phyloP scores from a whole-genome alignment of 2,113 vertebrate genomes.

The Micronycteris hirsuta region DNA sequence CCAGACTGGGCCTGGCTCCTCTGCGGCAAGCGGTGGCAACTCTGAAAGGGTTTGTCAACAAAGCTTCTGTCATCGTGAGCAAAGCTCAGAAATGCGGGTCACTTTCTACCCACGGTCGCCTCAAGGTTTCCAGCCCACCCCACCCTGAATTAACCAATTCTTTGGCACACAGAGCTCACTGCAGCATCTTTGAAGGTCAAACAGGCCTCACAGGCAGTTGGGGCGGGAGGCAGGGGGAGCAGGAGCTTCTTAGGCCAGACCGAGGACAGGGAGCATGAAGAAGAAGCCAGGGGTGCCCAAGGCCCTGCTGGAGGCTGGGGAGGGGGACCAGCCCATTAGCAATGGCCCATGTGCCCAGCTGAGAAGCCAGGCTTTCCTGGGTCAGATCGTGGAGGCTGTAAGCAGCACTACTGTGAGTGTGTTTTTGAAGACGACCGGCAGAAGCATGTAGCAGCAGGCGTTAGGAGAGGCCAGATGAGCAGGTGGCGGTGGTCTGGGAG shows the following conservation, averaged over 20 bases:
- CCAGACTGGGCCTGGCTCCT: background rate
- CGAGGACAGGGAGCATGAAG: rapidly evolving
- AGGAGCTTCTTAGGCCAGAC: background rate
- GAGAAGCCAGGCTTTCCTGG: background rate
- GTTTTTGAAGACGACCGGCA: too few species aligned
- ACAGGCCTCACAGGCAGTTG: background rate
- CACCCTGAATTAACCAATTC: background rate
- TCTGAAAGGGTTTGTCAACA: background rate
- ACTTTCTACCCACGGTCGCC: background rate
- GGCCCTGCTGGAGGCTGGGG: background rate
- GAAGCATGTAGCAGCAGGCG: background rate
- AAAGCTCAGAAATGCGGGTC: background rate
- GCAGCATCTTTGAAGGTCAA: background rate
- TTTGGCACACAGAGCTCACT: rapidly evolving
- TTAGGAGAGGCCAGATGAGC: background rate
- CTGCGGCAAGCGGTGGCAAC: background rate
- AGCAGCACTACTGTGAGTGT: rapidly evolving
- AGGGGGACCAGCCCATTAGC: rapidly evolving
- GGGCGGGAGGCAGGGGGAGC: background rate
- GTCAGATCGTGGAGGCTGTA: background rate
- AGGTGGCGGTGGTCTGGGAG: rapidly evolving
- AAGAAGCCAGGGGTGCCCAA: background rate
- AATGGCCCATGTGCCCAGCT: background rate
- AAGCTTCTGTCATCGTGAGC: background rate
- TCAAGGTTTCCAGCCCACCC: background rate